Base-by-base conservation (phyloP, 2,888 invertebrate genomes). In the Eumerus sabulonum region DNA sequence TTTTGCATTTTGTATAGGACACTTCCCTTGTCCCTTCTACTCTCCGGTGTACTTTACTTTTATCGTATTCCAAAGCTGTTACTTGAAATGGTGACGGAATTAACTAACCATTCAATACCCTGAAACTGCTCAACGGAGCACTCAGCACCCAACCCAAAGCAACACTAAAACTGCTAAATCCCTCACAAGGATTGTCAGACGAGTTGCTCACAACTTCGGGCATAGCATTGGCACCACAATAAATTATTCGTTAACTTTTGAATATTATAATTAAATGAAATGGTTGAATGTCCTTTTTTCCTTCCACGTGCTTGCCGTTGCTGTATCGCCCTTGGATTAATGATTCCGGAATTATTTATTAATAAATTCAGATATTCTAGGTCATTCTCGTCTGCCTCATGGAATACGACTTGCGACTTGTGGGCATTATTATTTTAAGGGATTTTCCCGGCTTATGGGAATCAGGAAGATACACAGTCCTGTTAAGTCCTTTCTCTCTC, bases 231-330 rank as follows among this genome's bases (percentile, higher is more conserved):
- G 54, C 64, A 71, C 68, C 73, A 74, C 73, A 79, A 79, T 74
- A 59, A 79, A 74, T 79, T 74, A 79, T 74, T 74, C 68, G 57
- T 70, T 64, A 79, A 74, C 68, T 74, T 74, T 79, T 74, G 79
- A 74, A 74, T 79, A 79, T 79, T 79, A 73, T 74, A 74, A 74
- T 79, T 70, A 79, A 79, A 74, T 63, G 70, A 74, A 79, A 79
- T 79, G 68, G 59, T 79, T 79, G 27, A 79, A 73, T 73, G 72
- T 74, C 64, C 79, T 60, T 79, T 79, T 74, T 68, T 73, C 57
- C 73, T 77, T 72, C 67, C 77, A 77, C 77, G 72, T 77, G 77
- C 63, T 72, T 77, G 67, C 47, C 67, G 72, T 77, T 48, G 57
- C 44, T 63, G 77, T 67, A 77, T 77, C 63, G 72, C 72, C 53